These are phyloP conservation scores for Lucinisca nassula DNA, from an alignment of 2,888 invertebrate genomes.

Conservation along the genomic window DNA sequence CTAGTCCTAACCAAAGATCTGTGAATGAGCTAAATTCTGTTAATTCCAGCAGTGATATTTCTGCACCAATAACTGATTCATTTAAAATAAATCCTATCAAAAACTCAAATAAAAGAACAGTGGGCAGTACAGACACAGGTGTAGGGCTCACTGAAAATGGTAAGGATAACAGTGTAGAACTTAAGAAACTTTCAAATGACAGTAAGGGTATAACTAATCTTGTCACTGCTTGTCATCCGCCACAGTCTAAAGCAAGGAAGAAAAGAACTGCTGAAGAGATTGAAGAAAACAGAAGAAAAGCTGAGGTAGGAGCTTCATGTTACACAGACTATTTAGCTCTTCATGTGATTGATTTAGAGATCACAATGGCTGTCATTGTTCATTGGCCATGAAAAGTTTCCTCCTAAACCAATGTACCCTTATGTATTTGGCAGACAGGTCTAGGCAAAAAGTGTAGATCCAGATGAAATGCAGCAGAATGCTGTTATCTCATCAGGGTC, in stretches of 20 bases:
- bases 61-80: not conserved
- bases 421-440: too few species aligned
- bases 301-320: conserved; percentile 60
- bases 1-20: not conserved
- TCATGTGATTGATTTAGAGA: too few species aligned
- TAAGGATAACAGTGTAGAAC: not conserved
- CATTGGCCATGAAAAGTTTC: too few species aligned
- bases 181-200: not conserved
- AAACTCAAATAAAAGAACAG: not conserved
- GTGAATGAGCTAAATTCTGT: not conserved
- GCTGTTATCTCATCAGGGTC: too few species aligned
- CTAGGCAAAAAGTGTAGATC: too few species aligned
- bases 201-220: not conserved
- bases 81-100: not conserved
- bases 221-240: not conserved
- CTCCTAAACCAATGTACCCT: too few species aligned
- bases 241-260: conserved; percentile 45
- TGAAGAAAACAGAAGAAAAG: conserved; percentile 64
- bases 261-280: conserved; percentile 77
- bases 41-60: not conserved
- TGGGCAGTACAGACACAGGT: not conserved
- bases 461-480: too few species aligned
- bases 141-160: not conserved
- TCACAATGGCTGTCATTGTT: too few species aligned
- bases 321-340: too few species aligned